Base-by-base conservation (phyloP, 2,113 vertebrate species). In the Pitta sordida region DNA sequence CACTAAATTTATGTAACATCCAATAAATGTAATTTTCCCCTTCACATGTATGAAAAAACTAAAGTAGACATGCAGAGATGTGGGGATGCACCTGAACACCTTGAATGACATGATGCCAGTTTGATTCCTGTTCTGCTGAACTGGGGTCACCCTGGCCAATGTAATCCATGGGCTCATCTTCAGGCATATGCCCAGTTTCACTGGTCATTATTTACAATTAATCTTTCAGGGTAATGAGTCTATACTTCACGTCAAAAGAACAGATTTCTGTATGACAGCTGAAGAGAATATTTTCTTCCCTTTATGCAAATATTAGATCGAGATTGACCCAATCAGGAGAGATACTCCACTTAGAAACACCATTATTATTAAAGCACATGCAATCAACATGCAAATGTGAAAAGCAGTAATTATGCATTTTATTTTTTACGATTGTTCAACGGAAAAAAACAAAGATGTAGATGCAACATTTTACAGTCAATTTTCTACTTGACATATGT, bases 401-500 rank as follows among this genome's bases (percentile, higher is more conserved):
- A 48, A 55, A 75, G 32, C 9, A 81, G 43, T 53, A 93, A 95
- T 80, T 87, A 91, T 91, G 15, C 16, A 83, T 76, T 88, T 91
- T 77, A 37, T 7, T 95, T 85, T 85, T 90, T 56, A 81, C 34
- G 86, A 69, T 12, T 87, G 37, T 39, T 32, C 67, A 76, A 59
- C 15, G 30, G 24, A 67, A 83, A 88, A 88, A 92, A 83, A 69
- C 17, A 62, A 55, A 83, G 39, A 48, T 7, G 27, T 10, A 63
- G 48, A 55, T 13, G 58, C 5, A 75, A 37, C 86, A 90, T 79
- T 81, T 94, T 95, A 95, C 75, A 96, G 71, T 17, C 30, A 10
- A 70, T 92, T 93, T 96, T 96, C 76, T 92, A 52, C 80, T 91
- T 96, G 94, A 92, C 94, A 92, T 94, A 94, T 86, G 87, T 88